A percentile compares a stretch with the other conserved stretches of the same genome.
Conservation (phyloP, 2,888 invertebrate species). For the Strigamia transsilvanica region DNA sequence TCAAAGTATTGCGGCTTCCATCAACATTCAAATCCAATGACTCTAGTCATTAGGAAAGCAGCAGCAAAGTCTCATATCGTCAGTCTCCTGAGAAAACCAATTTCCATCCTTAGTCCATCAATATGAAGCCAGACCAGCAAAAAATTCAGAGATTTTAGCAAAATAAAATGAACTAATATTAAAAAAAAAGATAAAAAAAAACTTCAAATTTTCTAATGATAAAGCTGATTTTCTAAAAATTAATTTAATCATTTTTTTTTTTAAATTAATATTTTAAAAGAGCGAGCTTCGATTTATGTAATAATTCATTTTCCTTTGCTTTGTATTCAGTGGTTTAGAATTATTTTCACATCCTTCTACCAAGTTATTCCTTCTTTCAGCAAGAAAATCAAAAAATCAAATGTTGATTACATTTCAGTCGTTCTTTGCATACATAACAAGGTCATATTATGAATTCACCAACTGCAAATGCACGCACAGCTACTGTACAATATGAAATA, state of each 20-base stretch:
- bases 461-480: background rate
- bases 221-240: no score
- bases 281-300: no score
- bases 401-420: background rate
- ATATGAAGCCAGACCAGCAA: background rate
- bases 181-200: background rate
- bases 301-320: no score
- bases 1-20: slow-evolving; percentile 35
- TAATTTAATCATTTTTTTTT: no score
- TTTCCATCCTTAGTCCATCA: slow-evolving; percentile 27
- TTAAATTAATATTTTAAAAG: no score
- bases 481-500: background rate
- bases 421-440: background rate
- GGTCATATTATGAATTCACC: background rate
- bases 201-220: background rate
- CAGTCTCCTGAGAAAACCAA: slow-evolving; percentile 5
- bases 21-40: slow-evolving; percentile 30
- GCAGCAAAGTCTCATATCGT: slow-evolving; percentile 24
- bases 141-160: background rate
- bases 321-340: no score
- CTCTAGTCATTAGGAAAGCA: slow-evolving; percentile 21
- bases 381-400: background rate
- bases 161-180: background rate
- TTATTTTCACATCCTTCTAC: background rate
- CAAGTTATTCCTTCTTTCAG: background rate